Conservation (phyloP, 2,888 invertebrate genomes). For the Calliphora vomitoria region DNA sequence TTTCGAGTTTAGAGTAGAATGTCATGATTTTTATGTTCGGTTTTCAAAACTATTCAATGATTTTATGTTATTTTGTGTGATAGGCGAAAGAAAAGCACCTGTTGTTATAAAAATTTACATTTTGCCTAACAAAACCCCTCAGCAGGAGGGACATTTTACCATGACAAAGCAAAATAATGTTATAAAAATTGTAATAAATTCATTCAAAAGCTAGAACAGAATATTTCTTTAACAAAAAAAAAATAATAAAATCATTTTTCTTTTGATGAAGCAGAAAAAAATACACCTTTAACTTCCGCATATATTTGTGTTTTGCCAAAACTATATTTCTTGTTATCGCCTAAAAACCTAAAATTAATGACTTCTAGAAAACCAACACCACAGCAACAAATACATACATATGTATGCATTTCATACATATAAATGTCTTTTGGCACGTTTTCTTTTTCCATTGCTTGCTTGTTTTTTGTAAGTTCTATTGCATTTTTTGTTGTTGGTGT, state of each 20-base stretch:
- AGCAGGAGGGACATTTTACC: background rate
- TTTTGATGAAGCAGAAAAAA: background rate
- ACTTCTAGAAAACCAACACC: conserved; percentile 48
- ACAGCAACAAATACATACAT: background rate
- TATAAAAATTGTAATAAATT: conserved; percentile 21
- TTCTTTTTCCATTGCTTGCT: conserved; percentile 29
- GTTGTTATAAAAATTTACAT: conserved; percentile 53
- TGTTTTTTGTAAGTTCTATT: conserved; percentile 33
- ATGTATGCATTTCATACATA: conserved; percentile 33
- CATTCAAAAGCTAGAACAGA: background rate
- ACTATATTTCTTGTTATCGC: conserved; percentile 72
- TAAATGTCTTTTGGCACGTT: conserved; percentile 66
- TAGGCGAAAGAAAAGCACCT: conserved; percentile 53
- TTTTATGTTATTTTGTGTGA: background rate
- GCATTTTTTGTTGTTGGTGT: conserved; percentile 17
- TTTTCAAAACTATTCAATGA: background rate
- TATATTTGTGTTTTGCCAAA: conserved; percentile 21
- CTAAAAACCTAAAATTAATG: conserved; percentile 71
- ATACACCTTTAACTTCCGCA: conserved; percentile 53
- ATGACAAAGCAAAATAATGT: conserved; percentile 26
- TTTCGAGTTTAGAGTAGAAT: conserved; percentile 1
- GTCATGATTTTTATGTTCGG: conserved; percentile 63
- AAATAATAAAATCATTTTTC: conserved; percentile 10
- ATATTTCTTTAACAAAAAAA: background rate
- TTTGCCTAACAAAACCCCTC: background rate